These are phyloP conservation scores for Syngnathus typhle DNA, from an alignment of 2,113 vertebrate genomes.

Conservation along the genomic window DNA sequence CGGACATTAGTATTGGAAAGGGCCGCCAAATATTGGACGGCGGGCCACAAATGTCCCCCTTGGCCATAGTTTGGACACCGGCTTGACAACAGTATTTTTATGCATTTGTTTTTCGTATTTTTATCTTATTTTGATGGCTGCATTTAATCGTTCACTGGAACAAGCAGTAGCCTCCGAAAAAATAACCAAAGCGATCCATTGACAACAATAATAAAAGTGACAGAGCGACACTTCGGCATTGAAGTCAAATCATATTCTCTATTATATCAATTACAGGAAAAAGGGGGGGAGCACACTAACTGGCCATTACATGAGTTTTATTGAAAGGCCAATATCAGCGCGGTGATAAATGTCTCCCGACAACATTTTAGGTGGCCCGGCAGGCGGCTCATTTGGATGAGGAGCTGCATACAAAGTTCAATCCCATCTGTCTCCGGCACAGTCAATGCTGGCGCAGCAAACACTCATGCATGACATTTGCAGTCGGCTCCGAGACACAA, in stretches of 20 bases:
- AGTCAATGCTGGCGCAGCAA: conserved; percentile 44
- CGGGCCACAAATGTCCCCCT: no score
- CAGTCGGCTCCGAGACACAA: conserved; percentile 50
- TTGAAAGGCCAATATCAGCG: conserved; percentile 26
- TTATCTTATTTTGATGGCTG: no score
- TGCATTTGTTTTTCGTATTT: no score
- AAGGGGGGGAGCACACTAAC: neutral
- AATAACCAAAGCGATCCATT: neutral
- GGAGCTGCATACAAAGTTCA: conserved; percentile 39
- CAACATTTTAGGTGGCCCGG: conserved; percentile 9
- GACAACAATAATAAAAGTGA: neutral
- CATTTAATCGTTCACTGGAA: no score
- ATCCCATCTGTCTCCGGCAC: conserved; percentile 40
- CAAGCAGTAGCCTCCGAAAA: neutral
- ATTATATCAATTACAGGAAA: conserved; percentile 12
- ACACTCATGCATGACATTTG: conserved; percentile 61
- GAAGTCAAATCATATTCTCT: conserved; percentile 5
- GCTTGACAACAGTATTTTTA: no score
- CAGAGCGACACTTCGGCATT: conserved; percentile 10
- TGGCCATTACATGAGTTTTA: conserved; percentile 19
- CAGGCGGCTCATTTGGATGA: conserved; percentile 26
- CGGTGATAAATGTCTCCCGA: conserved; percentile 24
- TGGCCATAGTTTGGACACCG: no score
- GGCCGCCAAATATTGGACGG: no score
- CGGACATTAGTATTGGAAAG: no score